phyloP scores from a whole-genome alignment of 2,113 vertebrate genomes.

The Bombycilla garrulus region DNA sequence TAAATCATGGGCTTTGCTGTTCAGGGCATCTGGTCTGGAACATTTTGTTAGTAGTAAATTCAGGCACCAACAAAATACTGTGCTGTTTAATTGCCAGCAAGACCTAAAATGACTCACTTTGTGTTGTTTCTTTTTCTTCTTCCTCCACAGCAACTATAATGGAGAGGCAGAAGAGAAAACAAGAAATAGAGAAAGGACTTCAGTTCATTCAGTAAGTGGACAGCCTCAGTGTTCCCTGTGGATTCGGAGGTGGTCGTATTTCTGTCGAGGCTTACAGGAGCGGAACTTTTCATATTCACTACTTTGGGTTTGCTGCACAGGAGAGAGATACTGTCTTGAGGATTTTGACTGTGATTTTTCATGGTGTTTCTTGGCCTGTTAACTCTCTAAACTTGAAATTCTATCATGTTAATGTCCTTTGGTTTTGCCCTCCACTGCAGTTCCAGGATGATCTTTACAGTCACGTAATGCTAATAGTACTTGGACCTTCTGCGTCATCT shows the following conservation, averaged over 20 bases:
- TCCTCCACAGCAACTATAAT: conserved; percentile 72
- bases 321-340: background rate
- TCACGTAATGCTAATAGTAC: background rate
- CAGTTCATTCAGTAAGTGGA: conserved; percentile 90
- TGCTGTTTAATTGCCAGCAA: conserved; percentile 6
- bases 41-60: conserved; percentile 45
- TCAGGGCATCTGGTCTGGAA: conserved; percentile 24
- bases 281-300: background rate
- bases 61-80: background rate
- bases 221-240: background rate
- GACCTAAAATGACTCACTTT: conserved; percentile 22
- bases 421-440: background rate
- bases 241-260: background rate
- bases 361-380: background rate
- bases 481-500: background rate
- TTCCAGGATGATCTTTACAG: background rate
- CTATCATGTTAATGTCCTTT: background rate
- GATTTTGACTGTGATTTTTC: background rate
- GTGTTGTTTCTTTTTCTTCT: background rate
- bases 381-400: background rate
- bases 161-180: conserved; percentile 85
- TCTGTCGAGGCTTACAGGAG: background rate
- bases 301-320: background rate
- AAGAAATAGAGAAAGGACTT: conserved; percentile 88
- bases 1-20: background rate